Percentiles rank a stretch among this genome's conserved stretches.
Conservation (phyloP, 1,140 invertebrate species). For the Musca vetustissima region DNA sequence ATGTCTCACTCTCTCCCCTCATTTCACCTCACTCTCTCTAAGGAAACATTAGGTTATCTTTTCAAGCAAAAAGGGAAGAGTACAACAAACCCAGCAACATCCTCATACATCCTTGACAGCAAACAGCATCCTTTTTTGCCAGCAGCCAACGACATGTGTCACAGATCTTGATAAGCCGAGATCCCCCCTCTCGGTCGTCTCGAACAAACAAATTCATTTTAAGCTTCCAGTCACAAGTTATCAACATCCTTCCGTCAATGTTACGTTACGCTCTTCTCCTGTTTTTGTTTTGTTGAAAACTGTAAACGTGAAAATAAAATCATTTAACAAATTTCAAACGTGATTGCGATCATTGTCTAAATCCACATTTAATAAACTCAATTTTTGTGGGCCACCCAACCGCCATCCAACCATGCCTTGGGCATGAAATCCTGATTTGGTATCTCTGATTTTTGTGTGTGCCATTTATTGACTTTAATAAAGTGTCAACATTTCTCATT, state of each 20-base stretch:
- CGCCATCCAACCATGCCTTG: no score
- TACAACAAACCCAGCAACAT: no score
- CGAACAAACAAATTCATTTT: not conserved
- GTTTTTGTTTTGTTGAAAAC: not conserved
- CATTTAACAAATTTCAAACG: slow-evolving; percentile 19
- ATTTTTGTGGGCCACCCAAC: no score
- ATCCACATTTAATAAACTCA: slow-evolving; percentile 10
- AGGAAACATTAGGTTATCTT: no score
- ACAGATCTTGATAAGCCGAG: slow-evolving; percentile 26
- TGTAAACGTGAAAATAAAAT: not conserved
- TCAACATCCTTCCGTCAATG: slow-evolving; percentile 1
- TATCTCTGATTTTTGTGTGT: not conserved
- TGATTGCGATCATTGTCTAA: slow-evolving; percentile 12
- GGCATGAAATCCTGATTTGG: not conserved
- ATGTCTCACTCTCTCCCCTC: no score
- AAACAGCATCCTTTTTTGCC: no score
- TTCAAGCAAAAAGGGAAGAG: no score
- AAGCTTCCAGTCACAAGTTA: no score
- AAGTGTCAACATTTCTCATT: slow-evolving; percentile 2
- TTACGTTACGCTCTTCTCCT: not conserved
- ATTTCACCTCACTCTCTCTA: no score
- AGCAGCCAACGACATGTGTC: slow-evolving; percentile 20
- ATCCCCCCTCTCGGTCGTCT: not conserved
- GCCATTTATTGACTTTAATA: not conserved
- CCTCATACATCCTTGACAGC: no score